Conservation (phyloP, 2,888 invertebrate genomes). For the Rhimphoctona megacephalus region DNA sequence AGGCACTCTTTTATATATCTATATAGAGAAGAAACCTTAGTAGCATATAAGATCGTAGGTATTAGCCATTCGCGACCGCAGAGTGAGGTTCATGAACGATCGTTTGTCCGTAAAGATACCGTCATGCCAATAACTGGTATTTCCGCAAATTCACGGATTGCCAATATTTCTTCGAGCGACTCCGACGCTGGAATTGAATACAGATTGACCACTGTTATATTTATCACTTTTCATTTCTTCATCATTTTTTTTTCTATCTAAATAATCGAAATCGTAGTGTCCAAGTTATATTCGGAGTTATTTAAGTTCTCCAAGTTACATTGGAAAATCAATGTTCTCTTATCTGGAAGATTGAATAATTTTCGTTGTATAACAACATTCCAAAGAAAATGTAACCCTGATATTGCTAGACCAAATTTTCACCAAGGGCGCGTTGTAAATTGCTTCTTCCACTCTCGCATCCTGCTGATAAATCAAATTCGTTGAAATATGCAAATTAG, state of each 20-base stretch:
- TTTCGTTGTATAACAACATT: not conserved
- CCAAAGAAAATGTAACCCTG: not conserved
- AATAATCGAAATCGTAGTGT: not conserved
- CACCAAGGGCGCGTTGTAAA: not conserved
- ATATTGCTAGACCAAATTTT: constrained; percentile 15
- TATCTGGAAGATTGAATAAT: not conserved
- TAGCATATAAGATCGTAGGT: constrained; percentile 7
- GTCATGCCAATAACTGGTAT: constrained; percentile 9
- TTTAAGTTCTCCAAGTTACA: not conserved
- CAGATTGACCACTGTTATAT: not conserved
- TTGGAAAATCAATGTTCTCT: not conserved
- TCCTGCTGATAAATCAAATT: constrained; percentile 75
- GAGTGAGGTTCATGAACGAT: constrained; percentile 18
- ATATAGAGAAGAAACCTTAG: not conserved
- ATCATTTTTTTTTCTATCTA: too few species aligned
- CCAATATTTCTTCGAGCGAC: not conserved
- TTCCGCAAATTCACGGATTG: not conserved
- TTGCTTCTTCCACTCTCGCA: constrained; percentile 67
- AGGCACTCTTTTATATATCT: constrained; percentile 32
- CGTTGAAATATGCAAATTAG: constrained; percentile 78
- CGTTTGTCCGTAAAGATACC: not conserved
- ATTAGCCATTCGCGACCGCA: constrained; percentile 10
- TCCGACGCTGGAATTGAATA: not conserved
- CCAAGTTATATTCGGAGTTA: not conserved
- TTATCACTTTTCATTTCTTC: too few species aligned